Percentiles rank a stretch among this genome's conserved stretches.
These are phyloP conservation scores for Bubo blakistoni DNA, from an alignment of 2,113 vertebrate species.

Conservation along the genomic window DNA sequence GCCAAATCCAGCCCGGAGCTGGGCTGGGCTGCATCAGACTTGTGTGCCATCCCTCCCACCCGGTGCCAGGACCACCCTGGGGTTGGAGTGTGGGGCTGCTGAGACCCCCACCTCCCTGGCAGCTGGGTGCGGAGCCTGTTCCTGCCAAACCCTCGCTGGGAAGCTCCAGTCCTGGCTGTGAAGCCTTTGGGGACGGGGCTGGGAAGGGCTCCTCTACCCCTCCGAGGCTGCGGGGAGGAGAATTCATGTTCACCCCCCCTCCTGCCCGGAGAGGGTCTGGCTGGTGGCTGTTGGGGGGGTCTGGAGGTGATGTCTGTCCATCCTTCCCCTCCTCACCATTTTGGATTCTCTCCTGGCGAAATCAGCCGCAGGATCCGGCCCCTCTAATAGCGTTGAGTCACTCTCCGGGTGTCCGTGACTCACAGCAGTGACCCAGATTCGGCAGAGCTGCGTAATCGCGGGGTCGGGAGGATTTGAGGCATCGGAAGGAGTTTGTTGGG, in stretches of 20 bases:
- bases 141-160: fast-evolving
- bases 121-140: neutral
- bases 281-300: fast-evolving
- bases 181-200: neutral
- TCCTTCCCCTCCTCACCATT: neutral
- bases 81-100: fast-evolving
- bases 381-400: constrained; percentile 32
- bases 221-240: fast-evolving
- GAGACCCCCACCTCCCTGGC: neutral
- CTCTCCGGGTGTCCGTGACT: constrained; percentile 47
- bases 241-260: fast-evolving
- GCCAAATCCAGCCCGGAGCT: neutral
- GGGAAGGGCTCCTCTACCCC: neutral
- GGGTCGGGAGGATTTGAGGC: neutral
- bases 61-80: neutral
- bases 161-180: neutral
- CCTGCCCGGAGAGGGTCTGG: fast-evolving
- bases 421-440: constrained; percentile 54
- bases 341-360: neutral
- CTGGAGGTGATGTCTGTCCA: neutral
- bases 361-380: neutral
- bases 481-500: neutral
- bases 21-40: fast-evolving
- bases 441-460: neutral
- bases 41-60: neutral